Evolutionary conservation across 2,113 vertebrate species (phyloP).

Genomic region (Saimiri boliviensis): DNA sequence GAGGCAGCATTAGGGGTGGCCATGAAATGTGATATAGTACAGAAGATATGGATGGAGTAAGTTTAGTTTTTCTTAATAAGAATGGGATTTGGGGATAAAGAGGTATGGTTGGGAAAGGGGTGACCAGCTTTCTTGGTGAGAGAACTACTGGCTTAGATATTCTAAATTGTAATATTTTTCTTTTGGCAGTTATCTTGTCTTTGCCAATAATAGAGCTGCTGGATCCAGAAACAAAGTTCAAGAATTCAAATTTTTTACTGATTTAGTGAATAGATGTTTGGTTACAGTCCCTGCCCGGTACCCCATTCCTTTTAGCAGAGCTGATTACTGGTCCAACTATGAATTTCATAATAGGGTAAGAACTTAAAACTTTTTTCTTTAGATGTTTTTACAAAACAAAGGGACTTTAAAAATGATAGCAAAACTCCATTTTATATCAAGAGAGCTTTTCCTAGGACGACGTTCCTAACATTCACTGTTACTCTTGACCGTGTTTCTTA

Average conservation of each 20-base stretch:
- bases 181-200: conserved; percentile 92
- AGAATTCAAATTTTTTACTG: conserved; percentile 91
- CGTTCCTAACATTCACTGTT: conserved; percentile 18
- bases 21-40: conserved; percentile 90
- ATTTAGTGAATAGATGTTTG: conserved; percentile 95
- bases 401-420: not conserved
- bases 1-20: conserved; percentile 93
- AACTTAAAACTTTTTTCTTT: conserved; percentile 65
- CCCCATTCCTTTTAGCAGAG: conserved; percentile 93
- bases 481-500: conserved; percentile 1
- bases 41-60: conserved; percentile 97
- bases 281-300: conserved; percentile 93
- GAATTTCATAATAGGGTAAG: conserved; percentile 97
- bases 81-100: conserved; percentile 54
- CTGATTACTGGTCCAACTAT: conserved; percentile 97
- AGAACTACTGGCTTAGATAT: conserved; percentile 46
- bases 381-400: conserved; percentile 12
- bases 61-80: conserved; percentile 77
- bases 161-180: conserved; percentile 72
- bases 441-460: conserved; percentile 33
- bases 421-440: conserved; percentile 13
- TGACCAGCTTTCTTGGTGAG: conserved; percentile 27
- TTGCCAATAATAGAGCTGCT: conserved; percentile 90
- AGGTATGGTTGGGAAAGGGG: conserved; percentile 4
- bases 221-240: conserved; percentile 82